phyloP scores from a whole-genome alignment of 30 jellyfish, hydroid and myxozoan genomes.

The Mastigias papua region DNA sequence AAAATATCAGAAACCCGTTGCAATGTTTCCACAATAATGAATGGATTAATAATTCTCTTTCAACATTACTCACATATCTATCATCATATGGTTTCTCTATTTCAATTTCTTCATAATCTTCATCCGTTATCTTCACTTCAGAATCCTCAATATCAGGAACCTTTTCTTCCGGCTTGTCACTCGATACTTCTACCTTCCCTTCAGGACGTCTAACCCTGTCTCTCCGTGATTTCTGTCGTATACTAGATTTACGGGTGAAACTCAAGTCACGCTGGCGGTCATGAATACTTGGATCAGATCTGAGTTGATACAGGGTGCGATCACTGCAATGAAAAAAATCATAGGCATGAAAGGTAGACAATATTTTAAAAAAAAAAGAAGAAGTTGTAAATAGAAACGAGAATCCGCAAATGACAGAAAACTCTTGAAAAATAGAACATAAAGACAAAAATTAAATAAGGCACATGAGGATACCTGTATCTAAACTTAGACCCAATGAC shows the following conservation, averaged over 20 bases:
- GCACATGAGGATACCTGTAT: conserved; percentile 70
- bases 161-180: conserved; percentile 18
- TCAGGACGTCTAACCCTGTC: not conserved
- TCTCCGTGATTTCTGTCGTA: conserved; percentile 46
- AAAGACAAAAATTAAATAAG: not conserved
- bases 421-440: too few species aligned
- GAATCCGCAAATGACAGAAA: too few species aligned
- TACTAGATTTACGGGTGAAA: conserved; percentile 82
- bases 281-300: conserved; percentile 54
- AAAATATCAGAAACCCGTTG: too few species aligned
- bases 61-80: conserved; percentile 48
- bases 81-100: conserved; percentile 72
- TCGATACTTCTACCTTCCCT: conserved; percentile 13
- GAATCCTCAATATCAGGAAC: not conserved
- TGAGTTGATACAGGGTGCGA: conserved; percentile 85
- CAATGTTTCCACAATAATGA: too few species aligned
- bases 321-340: conserved; percentile 58
- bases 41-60: too few species aligned
- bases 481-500: conserved; percentile 80
- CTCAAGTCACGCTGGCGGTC: conserved; percentile 10
- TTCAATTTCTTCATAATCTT: conserved; percentile 78
- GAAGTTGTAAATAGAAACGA: too few species aligned
- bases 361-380: too few species aligned
- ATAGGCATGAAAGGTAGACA: too few species aligned
- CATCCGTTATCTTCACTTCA: conserved; percentile 38